Evolutionary conservation across 2,113 vertebrate species (phyloP).

Genomic region (Stigmatopora nigra): DNA sequence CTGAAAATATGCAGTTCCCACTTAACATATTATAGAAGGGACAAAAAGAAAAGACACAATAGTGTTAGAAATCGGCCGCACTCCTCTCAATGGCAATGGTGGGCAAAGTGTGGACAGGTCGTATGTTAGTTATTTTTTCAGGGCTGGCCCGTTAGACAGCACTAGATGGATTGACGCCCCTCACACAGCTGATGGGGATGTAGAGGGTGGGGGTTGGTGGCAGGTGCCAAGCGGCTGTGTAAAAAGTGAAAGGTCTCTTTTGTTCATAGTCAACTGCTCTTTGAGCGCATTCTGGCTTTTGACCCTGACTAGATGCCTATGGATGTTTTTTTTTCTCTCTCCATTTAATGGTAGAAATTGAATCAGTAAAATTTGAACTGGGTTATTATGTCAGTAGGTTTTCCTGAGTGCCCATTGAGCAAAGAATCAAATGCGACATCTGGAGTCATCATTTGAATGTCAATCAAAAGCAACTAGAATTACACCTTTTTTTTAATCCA

Average conservation of each 20-base stretch:
- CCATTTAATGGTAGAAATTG: background rate
- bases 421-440: background rate
- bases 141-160: conserved; percentile 9
- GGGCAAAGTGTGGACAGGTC: conserved; percentile 29
- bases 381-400: background rate
- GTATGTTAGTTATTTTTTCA: conserved; percentile 24
- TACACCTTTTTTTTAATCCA: background rate
- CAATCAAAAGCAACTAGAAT: background rate
- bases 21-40: conserved; percentile 32
- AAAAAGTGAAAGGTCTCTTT: conserved; percentile 36
- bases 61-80: conserved; percentile 47
- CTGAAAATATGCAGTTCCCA: conserved; percentile 54
- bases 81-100: conserved; percentile 42
- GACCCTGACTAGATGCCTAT: background rate
- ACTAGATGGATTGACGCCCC: conserved; percentile 31
- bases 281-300: conserved; percentile 16
- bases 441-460: background rate
- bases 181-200: conserved; percentile 24
- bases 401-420: background rate
- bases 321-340: background rate
- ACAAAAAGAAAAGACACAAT: conserved; percentile 52
- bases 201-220: conserved; percentile 2
- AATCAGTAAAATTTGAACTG: background rate
- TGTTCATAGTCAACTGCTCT: conserved; percentile 19
- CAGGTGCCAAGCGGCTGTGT: conserved; percentile 34